Percentiles rank a stretch among this genome's conserved stretches.
Conservation (phyloP, 2,797 vertebrate species). For the Premnoplex brunnescens region DNA sequence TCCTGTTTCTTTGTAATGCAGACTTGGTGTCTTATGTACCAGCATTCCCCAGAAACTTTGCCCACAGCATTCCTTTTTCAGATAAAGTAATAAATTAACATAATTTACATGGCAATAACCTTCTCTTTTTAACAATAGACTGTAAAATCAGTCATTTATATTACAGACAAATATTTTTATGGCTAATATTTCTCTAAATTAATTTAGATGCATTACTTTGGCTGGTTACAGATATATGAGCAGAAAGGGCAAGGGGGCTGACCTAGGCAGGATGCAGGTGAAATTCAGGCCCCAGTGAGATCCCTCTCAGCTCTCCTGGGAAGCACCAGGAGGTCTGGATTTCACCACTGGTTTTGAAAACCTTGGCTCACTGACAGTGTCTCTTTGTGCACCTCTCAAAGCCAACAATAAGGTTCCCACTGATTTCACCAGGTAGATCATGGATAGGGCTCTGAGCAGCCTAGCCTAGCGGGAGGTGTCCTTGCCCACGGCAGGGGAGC, state of each 20-base stretch:
- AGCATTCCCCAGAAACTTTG: neutral
- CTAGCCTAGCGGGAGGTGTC: neutral
- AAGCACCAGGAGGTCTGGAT: neutral
- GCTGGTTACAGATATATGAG: neutral
- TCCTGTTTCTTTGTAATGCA: conserved; percentile 6
- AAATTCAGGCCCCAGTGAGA: conserved; percentile 7
- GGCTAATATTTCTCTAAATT: conserved; percentile 60
- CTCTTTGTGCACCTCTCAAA: neutral
- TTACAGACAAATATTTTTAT: conserved; percentile 25
- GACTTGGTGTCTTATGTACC: neutral
- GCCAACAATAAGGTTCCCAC: neutral
- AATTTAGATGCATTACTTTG: conserved; percentile 29
- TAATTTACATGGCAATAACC: neutral
- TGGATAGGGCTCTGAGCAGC: neutral
- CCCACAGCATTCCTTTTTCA: conserved; percentile 2
- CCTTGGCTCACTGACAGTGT: neutral
- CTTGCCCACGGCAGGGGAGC: neutral
- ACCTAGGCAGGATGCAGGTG: neutral
- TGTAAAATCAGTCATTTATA: conserved; percentile 24
- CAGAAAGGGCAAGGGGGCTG: conserved; percentile 10
- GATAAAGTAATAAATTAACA: conserved; percentile 29
- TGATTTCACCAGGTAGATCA: neutral
- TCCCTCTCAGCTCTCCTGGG: neutral
- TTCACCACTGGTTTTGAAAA: neutral
- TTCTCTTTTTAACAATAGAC: neutral